Percentiles rank a stretch among this genome's conserved stretches.
phyloP scores from a whole-genome alignment of 2,113 vertebrate species.

The Coracopsis vasa region DNA sequence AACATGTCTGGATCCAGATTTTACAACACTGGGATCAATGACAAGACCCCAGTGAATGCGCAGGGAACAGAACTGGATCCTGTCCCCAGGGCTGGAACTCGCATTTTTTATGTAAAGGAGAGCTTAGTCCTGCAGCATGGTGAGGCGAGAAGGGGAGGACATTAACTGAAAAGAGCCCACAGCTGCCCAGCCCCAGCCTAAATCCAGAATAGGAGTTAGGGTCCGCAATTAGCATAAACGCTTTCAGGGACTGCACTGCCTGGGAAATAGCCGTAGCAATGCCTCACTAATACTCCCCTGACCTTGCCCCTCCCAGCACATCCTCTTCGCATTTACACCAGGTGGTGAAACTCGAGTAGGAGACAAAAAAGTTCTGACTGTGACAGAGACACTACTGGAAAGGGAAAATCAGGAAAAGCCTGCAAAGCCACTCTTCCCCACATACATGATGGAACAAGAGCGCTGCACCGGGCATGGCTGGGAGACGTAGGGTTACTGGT shows the following conservation, averaged over 20 bases:
- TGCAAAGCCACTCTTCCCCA: background rate
- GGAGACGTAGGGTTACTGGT: background rate
- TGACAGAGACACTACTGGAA: background rate
- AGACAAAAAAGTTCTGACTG: background rate
- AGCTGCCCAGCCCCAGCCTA: background rate
- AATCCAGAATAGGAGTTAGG: background rate
- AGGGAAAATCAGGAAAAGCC: background rate
- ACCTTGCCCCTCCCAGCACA: conserved; percentile 49
- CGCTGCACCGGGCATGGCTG: background rate
- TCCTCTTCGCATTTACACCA: background rate
- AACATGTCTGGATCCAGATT: background rate
- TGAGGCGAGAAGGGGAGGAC: background rate
- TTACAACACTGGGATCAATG: background rate
- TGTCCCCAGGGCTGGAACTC: background rate
- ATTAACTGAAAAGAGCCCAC: background rate
- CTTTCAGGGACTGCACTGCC: background rate
- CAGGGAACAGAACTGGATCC: background rate
- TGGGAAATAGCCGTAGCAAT: conserved; percentile 15
- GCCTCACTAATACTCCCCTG: background rate
- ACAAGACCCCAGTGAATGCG: background rate
- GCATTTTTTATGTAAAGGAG: background rate
- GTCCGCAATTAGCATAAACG: background rate
- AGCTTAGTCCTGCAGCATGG: background rate
- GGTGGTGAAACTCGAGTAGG: background rate
- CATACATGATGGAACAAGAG: background rate